phyloP scores from a whole-genome alignment of 2,888 invertebrate species.

The Synergus gifuensis region DNA sequence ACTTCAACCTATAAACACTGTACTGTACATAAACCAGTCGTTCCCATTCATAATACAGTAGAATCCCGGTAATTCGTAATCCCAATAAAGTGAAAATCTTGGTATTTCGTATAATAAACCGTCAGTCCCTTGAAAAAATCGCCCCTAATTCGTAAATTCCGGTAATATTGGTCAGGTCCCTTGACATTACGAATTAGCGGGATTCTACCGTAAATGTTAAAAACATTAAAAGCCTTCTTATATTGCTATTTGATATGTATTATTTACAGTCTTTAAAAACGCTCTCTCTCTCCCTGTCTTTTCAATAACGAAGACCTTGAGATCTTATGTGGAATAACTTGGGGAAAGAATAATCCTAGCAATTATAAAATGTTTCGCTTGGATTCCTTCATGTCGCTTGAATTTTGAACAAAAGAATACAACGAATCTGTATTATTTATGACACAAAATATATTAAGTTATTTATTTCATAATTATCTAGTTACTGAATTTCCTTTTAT shows the following conservation, averaged over 20 bases:
- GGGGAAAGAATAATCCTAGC: background rate
- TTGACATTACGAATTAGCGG: too few relatives aligned
- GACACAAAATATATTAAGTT: background rate
- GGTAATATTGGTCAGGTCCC: too few relatives aligned
- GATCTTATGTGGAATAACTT: conserved; percentile 1
- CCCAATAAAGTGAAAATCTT: too few relatives aligned
- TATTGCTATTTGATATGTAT: too few relatives aligned
- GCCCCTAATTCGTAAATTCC: too few relatives aligned
- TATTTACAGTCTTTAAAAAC: too few relatives aligned
- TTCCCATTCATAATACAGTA: background rate
- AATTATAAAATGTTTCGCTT: conserved; percentile 36
- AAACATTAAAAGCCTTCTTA: too few relatives aligned
- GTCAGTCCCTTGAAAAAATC: too few relatives aligned
- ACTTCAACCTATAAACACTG: background rate
- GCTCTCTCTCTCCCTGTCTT: too few relatives aligned
- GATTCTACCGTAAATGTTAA: too few relatives aligned
- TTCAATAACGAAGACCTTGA: background rate
- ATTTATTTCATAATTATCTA: background rate
- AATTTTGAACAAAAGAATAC: background rate
- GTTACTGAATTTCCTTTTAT: background rate
- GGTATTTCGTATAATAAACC: too few relatives aligned
- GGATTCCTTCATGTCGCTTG: background rate
- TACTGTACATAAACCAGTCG: background rate
- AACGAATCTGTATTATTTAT: background rate
- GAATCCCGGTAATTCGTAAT: too few relatives aligned